phyloP scores from a whole-genome alignment of 2,113 vertebrate species.

The Pollachius pollachius region DNA sequence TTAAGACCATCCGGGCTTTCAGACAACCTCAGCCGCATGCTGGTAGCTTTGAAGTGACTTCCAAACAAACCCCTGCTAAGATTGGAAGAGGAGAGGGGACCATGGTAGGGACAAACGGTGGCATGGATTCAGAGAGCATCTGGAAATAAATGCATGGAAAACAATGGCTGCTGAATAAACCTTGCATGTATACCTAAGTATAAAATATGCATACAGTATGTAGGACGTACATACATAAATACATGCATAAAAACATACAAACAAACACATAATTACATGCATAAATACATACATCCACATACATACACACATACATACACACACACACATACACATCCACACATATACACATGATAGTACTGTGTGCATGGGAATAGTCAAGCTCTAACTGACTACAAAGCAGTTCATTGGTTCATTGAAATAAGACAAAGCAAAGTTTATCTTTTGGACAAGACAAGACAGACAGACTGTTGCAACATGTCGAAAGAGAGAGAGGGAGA shows the following conservation, averaged over 20 bases:
- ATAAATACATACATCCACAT: too few species aligned
- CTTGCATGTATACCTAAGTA: neutral
- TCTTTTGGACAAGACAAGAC: constrained; percentile 45
- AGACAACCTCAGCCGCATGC: constrained; percentile 33
- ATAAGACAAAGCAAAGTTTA: constrained; percentile 50
- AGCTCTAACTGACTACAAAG: too few species aligned
- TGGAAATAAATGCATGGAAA: too few species aligned
- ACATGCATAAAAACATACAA: too few species aligned
- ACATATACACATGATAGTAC: too few species aligned
- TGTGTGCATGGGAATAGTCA: too few species aligned
- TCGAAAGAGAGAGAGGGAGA: neutral
- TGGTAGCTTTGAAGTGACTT: constrained; percentile 51
- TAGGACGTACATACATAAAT: neutral
- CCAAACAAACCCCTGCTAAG: constrained; percentile 32
- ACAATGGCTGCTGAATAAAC: too few species aligned
- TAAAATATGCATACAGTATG: neutral
- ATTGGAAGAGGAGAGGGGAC: neutral
- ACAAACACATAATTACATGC: too few species aligned
- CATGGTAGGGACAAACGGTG: neutral
- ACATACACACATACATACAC: too few species aligned
- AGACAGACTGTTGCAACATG: constrained; percentile 34
- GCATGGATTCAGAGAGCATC: neutral
- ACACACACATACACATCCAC: too few species aligned
- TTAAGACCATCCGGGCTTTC: constrained; percentile 27
- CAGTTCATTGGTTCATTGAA: constrained; percentile 39